Evolutionary conservation across 2,113 vertebrate species (phyloP).

Genomic region (Tretioscincus oriximinensis): DNA sequence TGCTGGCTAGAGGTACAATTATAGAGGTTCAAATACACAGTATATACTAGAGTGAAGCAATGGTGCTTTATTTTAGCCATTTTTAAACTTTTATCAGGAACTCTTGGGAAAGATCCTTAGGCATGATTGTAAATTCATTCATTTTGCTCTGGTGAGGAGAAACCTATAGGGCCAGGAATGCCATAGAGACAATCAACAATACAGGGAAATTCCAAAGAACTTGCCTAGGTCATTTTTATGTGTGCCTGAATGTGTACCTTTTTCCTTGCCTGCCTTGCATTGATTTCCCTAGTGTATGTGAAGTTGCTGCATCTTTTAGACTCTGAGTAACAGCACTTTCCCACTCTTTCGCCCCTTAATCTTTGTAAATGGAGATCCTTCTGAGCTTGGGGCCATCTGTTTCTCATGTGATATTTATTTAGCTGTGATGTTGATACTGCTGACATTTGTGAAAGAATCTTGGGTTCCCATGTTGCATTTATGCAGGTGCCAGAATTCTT

Average conservation of each 20-base stretch:
- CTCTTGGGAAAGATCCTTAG: slow-evolving; percentile 40
- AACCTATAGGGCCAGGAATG: slow-evolving; percentile 33
- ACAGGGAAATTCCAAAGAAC: slow-evolving; percentile 29
- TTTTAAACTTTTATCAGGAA: neutral
- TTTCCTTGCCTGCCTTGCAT: slow-evolving; percentile 45
- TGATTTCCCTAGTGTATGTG: slow-evolving; percentile 50
- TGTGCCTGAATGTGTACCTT: slow-evolving; percentile 32
- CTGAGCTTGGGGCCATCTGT: slow-evolving; percentile 52
- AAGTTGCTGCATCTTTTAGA: slow-evolving; percentile 53
- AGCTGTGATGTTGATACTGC: slow-evolving; percentile 62
- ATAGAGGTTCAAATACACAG: too few species aligned
- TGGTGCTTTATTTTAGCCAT: neutral
- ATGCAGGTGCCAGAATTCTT: slow-evolving; percentile 64
- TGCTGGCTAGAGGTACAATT: too few species aligned
- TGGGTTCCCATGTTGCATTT: slow-evolving; percentile 48
- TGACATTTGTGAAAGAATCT: slow-evolving; percentile 62
- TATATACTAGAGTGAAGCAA: neutral
- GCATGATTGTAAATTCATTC: slow-evolving; percentile 18
- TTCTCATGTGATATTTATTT: slow-evolving; percentile 72
- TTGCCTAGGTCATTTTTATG: slow-evolving; percentile 54
- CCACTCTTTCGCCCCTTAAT: slow-evolving; percentile 61
- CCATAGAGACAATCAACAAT: neutral
- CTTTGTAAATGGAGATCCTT: slow-evolving; percentile 67
- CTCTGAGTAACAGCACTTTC: slow-evolving; percentile 56
- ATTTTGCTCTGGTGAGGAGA: slow-evolving; percentile 5